Conservation (phyloP, 2,888 invertebrate species). For the Scaptomyza caliginosa region DNA sequence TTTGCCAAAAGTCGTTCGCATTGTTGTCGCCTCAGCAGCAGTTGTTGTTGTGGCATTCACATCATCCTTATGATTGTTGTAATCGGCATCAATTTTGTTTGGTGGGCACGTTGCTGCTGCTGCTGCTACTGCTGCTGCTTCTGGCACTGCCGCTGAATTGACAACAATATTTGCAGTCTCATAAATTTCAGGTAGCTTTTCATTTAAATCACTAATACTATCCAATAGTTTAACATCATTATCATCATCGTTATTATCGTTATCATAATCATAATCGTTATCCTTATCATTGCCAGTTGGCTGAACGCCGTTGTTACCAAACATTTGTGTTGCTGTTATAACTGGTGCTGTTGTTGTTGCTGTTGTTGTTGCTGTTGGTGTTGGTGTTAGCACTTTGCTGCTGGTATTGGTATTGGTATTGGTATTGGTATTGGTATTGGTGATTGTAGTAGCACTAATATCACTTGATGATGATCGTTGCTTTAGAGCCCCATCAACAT, state of each 20-base stretch:
- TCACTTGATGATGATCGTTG: conserved; percentile 72
- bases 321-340: conserved; percentile 54
- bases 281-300: conserved; percentile 48
- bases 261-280: conserved; percentile 44
- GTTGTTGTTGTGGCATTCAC: conserved; percentile 41
- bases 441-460: conserved; percentile 78
- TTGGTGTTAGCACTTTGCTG: conserved; percentile 53
- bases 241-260: conserved; percentile 32
- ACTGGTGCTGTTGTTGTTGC: conserved; percentile 41
- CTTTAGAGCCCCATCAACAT: conserved; percentile 65
- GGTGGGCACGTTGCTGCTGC: conserved; percentile 75
- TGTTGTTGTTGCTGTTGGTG: conserved; percentile 54
- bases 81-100: conserved; percentile 60
- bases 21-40: conserved; percentile 74
- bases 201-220: conserved; percentile 84
- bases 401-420: conserved; percentile 42
- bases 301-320: conserved; percentile 49
- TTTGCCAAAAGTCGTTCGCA: conserved; percentile 80
- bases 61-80: conserved; percentile 42
- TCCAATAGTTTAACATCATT: conserved; percentile 79
- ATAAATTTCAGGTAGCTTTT: conserved; percentile 83
- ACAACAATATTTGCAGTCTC: conserved; percentile 83
- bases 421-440: conserved; percentile 73
- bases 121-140: conserved; percentile 40
- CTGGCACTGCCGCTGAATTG: conserved; percentile 73